Base-by-base conservation (phyloP, 92 coral and sea anemone species). In the Bergia puertoricense region DNA sequence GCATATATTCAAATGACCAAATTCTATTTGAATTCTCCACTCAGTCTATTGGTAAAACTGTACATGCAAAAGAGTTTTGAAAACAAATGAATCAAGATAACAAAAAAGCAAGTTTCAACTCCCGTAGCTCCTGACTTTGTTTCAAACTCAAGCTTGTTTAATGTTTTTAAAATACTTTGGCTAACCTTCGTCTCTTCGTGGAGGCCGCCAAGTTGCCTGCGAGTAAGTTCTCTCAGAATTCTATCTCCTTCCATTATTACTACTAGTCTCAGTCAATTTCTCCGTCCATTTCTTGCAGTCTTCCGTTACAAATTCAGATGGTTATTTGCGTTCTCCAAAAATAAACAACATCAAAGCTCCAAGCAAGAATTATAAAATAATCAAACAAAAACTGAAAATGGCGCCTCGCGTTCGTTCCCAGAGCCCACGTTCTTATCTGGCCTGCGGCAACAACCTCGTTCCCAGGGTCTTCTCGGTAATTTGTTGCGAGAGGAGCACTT, bases 161-260 rank as follows among this genome's bases (percentile, higher is more conserved):
- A 30, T 30, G 30, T 30, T 30, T 30, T 30, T 30, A 30, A 16
- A 82, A 3, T 37, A 41, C 11, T 16, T 5, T 13, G 15, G 69
- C 73, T 81, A 82, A 95, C 98, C 96, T 95, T 93, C 69, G 98
- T 93, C 80, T 91, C 96, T 69, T 91, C 98, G 85, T 88, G 88
- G 36, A 95, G 98, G 75, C 93, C 92, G 54, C 89, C 92, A 46
- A 85, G 85, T 50, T 86, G 78, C 78, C 92, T 81, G 88, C 89
- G 81, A 7, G 92, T 88, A 46, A 95, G 90, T 76, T 94, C 91
- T 79, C 88, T 95, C 66, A 95, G 91, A 89, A 95, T 95, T 90
- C 96, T 79, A 75, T 95, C 96, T 37, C 96, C 98, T 75, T 95
- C 96, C 98, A 95, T 95, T 81, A 67, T 75, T 20, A 20, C 45